A percentile compares a stretch with the other conserved stretches of the same genome.
Conservation (phyloP, 1,140 invertebrate genomes). For the Manduca sexta region DNA sequence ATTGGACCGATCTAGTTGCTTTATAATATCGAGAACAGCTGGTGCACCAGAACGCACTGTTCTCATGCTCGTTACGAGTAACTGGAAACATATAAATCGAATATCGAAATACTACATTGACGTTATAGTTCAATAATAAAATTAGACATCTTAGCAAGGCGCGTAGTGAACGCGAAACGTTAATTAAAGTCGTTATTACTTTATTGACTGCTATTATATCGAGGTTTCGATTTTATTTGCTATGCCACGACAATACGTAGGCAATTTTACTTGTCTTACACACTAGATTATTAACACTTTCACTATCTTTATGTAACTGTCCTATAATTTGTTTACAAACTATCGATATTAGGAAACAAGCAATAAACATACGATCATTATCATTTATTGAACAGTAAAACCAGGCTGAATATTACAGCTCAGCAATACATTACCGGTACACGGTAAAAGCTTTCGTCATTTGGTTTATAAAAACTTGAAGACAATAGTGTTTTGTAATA, state of each 20-base stretch:
- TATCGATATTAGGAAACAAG: conserved; percentile 1
- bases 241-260: conserved; percentile 2
- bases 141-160: not conserved
- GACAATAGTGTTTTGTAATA: no score
- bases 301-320: conserved; percentile 7
- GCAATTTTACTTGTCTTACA: conserved; percentile 3
- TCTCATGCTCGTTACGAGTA: conserved; percentile 24
- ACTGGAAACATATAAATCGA: not conserved
- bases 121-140: not conserved
- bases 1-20: conserved; percentile 39
- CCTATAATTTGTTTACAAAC: not conserved
- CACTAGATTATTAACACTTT: conserved; percentile 9
- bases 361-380: not conserved
- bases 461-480: no score
- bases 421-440: no score
- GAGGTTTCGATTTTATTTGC: conserved; percentile 8
- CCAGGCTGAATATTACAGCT: no score
- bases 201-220: not conserved
- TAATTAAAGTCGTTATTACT: not conserved
- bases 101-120: conserved; percentile 4
- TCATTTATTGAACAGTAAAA: no score
- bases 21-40: conserved; percentile 38
- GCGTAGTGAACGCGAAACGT: conserved; percentile 3
- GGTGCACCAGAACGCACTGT: conserved; percentile 22
- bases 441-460: no score